A percentile compares a stretch with the other conserved stretches of the same genome.
Conservation (phyloP, 2,797 vertebrate species). For the Uromys caudimaculatus region DNA sequence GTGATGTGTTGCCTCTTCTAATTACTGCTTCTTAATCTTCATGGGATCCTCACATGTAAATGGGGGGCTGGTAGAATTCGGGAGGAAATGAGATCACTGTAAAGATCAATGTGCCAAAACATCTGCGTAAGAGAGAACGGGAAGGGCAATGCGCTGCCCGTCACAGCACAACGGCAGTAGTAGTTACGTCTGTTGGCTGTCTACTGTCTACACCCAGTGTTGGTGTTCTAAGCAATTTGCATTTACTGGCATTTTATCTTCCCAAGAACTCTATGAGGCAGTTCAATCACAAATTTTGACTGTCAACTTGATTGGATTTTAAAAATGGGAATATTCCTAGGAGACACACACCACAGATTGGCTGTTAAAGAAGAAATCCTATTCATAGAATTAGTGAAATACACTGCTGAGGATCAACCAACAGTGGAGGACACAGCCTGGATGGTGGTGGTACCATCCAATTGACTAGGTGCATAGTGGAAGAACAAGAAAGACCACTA, state of each 20-base stretch:
- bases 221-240: not conserved
- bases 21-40: not conserved
- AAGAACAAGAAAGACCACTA: not conserved
- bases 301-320: not conserved
- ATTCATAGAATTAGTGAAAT: not conserved
- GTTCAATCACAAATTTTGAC: not conserved
- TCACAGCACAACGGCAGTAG: not conserved
- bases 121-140: not conserved
- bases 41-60: not conserved
- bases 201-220: no score
- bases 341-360: not conserved
- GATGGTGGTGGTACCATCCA: not conserved
- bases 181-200: not conserved
- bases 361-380: no score
- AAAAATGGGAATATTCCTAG: no score
- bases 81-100: not conserved
- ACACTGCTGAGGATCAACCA: not conserved
- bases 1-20: not conserved
- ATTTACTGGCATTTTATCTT: not conserved
- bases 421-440: not conserved
- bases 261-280: not conserved
- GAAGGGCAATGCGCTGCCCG: not conserved
- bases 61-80: not conserved
- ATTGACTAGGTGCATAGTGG: not conserved
- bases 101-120: not conserved